Conservation (phyloP, 2,888 invertebrate genomes). For the Caenorhabditis doughertyi region DNA sequence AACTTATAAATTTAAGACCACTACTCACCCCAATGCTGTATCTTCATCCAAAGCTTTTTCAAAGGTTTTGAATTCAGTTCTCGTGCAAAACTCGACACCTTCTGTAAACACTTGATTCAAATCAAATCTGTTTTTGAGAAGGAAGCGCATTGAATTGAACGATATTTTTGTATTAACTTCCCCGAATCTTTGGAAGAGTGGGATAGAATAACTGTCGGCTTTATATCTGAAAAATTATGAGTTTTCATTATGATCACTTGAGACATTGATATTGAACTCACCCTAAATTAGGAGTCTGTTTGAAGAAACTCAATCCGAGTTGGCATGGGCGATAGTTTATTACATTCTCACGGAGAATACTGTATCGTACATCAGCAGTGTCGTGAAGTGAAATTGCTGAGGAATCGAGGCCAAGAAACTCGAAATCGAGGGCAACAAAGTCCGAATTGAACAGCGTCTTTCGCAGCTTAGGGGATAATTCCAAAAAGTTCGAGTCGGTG, state of each 20-base stretch:
- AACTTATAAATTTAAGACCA: background rate
- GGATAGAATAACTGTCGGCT: slow-evolving; percentile 49
- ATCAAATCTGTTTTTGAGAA: slow-evolving; percentile 37
- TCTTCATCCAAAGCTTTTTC: slow-evolving; percentile 15
- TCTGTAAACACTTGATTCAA: slow-evolving; percentile 48
- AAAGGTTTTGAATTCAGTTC: slow-evolving; percentile 25
- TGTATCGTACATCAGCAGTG: slow-evolving; percentile 22
- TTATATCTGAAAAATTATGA: slow-evolving; percentile 19
- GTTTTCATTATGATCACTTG: background rate
- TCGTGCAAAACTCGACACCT: slow-evolving; percentile 50
- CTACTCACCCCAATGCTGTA: slow-evolving; percentile 4
- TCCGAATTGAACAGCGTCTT: background rate
- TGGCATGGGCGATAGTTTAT: slow-evolving; percentile 51
- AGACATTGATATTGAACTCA: background rate
- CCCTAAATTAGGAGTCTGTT: slow-evolving; percentile 22
- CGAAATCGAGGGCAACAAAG: slow-evolving; percentile 57
- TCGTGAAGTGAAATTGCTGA: slow-evolving; percentile 39
- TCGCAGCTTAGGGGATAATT: slow-evolving; percentile 21
- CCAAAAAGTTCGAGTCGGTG: slow-evolving; percentile 43
- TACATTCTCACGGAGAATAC: slow-evolving; percentile 28
- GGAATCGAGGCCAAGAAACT: slow-evolving; percentile 49
- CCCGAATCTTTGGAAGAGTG: slow-evolving; percentile 40
- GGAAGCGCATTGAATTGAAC: slow-evolving; percentile 41
- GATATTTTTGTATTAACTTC: slow-evolving; percentile 1
- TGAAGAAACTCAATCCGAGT: slow-evolving; percentile 49